These are phyloP conservation scores for Ephydatia muelleri DNA, from an alignment of 37 sponge, comb jelly and placozoan species.

Conservation along the genomic window DNA sequence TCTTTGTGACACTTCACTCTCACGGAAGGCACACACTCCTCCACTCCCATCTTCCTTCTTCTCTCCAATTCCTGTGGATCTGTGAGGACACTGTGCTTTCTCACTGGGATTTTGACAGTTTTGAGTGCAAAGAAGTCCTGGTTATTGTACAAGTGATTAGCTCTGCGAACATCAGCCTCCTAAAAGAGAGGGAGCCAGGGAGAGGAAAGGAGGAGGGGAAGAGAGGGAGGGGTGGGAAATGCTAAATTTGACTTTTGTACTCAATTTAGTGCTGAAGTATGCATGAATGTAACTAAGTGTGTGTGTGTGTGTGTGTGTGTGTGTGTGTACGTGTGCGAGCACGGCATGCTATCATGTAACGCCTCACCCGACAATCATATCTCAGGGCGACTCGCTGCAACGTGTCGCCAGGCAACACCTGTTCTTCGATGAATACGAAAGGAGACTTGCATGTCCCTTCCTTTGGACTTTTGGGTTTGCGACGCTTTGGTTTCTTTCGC, in stretches of 20 bases:
- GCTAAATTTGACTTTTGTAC: too few species aligned
- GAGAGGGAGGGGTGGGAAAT: not conserved
- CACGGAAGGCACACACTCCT: not conserved
- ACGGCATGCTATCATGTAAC: not conserved
- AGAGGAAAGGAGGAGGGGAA: not conserved
- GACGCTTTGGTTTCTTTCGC: constrained; percentile 8
- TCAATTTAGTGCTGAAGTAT: too few species aligned
- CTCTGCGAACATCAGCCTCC: constrained; percentile 73
- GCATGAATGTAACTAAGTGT: too few species aligned
- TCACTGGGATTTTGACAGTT: constrained; percentile 71
- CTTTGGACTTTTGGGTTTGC: constrained; percentile 7
- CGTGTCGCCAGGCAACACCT: constrained; percentile 64
- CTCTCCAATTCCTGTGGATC: constrained; percentile 60
- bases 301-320: not conserved
- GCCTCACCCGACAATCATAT: constrained; percentile 50
- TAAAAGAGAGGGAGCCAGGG: constrained; percentile 7
- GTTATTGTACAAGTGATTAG: constrained; percentile 78
- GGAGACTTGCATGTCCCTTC: constrained; percentile 9
- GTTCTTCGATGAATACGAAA: constrained; percentile 50
- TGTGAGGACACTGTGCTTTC: constrained; percentile 58
- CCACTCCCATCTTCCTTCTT: constrained; percentile 37
- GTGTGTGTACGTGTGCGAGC: not conserved
- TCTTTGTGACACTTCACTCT: not conserved
- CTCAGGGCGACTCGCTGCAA: constrained; percentile 72
- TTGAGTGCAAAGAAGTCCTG: constrained; percentile 80